Conservation (phyloP, 2,888 invertebrate species). For the Heteromyza rotundicornis region DNA sequence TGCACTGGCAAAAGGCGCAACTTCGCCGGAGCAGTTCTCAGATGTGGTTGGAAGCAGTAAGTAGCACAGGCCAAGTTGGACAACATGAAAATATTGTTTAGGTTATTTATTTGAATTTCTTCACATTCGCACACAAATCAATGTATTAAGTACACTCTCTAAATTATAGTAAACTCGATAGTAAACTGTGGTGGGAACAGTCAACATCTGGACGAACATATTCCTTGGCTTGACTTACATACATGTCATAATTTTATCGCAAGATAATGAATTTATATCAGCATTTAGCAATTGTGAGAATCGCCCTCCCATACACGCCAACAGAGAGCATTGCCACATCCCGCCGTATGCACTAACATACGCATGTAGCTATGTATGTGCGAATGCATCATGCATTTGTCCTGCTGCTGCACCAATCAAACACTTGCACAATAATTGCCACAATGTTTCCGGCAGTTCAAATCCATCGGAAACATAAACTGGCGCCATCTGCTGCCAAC, state of each 20-base stretch:
- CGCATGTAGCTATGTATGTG: background rate
- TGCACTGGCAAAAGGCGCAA: conserved; percentile 44
- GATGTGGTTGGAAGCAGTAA: background rate
- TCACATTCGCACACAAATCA: conserved; percentile 1
- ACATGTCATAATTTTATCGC: background rate
- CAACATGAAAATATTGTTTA: background rate
- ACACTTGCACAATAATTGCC: conserved; percentile 21
- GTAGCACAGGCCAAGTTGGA: background rate
- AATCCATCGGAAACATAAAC: conserved; percentile 14
- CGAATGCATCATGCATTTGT: background rate
- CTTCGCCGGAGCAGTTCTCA: background rate
- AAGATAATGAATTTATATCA: background rate
- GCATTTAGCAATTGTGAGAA: background rate
- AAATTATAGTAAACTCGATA: background rate
- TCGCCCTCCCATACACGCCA: background rate
- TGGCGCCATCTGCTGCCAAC: conserved; percentile 35
- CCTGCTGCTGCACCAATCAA: conserved; percentile 17
- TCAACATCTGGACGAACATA: background rate
- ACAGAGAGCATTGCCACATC: background rate
- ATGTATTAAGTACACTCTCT: background rate
- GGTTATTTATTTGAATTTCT: background rate
- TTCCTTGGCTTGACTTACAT: conserved; percentile 5
- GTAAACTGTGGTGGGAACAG: background rate
- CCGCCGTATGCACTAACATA: background rate
- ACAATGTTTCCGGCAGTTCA: conserved; percentile 20